Conservation (phyloP, 2,888 invertebrate genomes). For the Euplexia lucipara region DNA sequence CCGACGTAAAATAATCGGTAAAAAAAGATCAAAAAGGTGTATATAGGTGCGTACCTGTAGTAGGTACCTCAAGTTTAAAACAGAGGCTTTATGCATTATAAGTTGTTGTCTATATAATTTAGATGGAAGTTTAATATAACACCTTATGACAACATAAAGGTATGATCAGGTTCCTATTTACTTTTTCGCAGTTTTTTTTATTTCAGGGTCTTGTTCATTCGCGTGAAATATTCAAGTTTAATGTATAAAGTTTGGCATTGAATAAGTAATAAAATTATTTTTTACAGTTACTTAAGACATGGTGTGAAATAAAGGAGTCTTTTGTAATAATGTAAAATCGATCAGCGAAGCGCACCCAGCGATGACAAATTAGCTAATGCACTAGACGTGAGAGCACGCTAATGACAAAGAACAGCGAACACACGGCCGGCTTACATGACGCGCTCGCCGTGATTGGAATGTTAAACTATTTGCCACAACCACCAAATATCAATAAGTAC, state of each 20-base stretch:
- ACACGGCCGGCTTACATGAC: conserved; percentile 77
- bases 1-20: too few species aligned
- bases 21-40: too few species aligned
- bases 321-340: conserved; percentile 70
- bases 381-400: conserved; percentile 86
- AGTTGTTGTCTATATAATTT: too few species aligned
- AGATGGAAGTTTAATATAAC: conserved; percentile 45
- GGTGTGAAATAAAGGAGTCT: conserved; percentile 55
- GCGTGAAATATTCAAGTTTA: background rate
- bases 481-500: background rate
- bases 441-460: conserved; percentile 39
- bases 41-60: too few species aligned
- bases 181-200: background rate
- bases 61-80: too few species aligned
- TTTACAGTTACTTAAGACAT: conserved; percentile 38
- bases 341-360: conserved; percentile 71
- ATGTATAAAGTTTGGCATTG: conserved; percentile 9
- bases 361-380: conserved; percentile 88
- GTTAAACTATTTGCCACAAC: conserved; percentile 7
- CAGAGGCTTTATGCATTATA: too few species aligned
- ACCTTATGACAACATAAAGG: background rate
- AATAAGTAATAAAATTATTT: conserved; percentile 13
- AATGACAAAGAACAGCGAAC: conserved; percentile 84
- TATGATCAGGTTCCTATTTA: background rate
- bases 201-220: conserved; percentile 1